Evolutionary conservation across 30 jellyfish, hydroid and myxozoan genomes (phyloP), one percentile per base, ranked within the genome.

Genomic region (Pseudorhiza aurosa): DNA sequence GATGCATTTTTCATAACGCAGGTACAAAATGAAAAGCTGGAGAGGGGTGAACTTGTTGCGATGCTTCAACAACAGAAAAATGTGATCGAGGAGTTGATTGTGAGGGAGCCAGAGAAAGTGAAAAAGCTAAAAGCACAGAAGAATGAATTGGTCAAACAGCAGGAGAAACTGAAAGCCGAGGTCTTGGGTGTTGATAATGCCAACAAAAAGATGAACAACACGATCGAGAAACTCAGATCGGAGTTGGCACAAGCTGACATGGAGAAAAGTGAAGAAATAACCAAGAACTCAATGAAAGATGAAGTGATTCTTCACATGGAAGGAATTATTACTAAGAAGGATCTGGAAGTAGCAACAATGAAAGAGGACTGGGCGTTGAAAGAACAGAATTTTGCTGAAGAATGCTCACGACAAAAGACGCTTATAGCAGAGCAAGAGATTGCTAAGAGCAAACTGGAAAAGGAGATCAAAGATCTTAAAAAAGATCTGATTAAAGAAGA

Each of bases 51-150:
- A 2, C 67, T 53, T 24, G 22, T 53, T 19, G 67, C 21, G 8
- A 19, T 19, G 36, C 37, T 53, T 17, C 37, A 53, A 10, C 21
- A 19, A 7, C 67, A 53, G 24, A 53, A 53, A 22, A 14, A 1
- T 4, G 24, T 53, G 4, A 53, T 53, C 4, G 22, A 53, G 14
- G 37, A 53, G 36, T 19, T 53, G 12, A 2, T 53, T 1, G 1
- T n/a, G 37, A 53, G 67, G 24, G 67, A 53, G 36, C 67, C 67
- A 1, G 37, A 10, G 24, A 53, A 53, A 53, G 67, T 53, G 37
- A 53, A 53, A 53, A 53, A 53, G 35, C 67, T 53, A 10, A 53
- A 53, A 53, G 2, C 2, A 15, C 67, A 53, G 35, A 17, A 15
- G 35, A 19, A 19, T 2, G 37, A 53, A n/a, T 15, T 53, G 67